Evolutionary conservation across 1,140 invertebrate species (phyloP).

Genomic region (Rhyacophila brunnea): DNA sequence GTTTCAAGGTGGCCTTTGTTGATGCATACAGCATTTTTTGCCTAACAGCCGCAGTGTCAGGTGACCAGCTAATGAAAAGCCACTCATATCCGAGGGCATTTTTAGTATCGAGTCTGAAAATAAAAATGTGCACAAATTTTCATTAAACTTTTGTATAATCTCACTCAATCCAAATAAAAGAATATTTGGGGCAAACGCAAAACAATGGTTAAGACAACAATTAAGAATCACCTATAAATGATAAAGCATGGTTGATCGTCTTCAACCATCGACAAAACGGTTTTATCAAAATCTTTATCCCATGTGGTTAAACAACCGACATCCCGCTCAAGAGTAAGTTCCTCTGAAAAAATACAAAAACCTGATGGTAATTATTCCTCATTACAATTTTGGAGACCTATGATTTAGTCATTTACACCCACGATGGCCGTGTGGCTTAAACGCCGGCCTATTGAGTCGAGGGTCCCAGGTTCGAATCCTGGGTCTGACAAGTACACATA

Average conservation of each 20-base stretch:
- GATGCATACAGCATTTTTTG: conserved; percentile 99
- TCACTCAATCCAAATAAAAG: neutral
- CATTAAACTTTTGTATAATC: neutral
- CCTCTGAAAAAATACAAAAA: too few relatives aligned
- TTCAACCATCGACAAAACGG: conserved; percentile 74
- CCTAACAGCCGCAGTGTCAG: conserved; percentile 83
- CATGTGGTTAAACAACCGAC: conserved; percentile 71
- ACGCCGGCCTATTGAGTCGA: too few relatives aligned
- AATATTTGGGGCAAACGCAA: neutral
- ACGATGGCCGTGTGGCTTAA: too few relatives aligned
- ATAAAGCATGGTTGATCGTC: conserved; percentile 92
- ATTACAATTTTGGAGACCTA: too few relatives aligned
- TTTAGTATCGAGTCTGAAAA: conserved; percentile 72
- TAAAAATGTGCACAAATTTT: neutral
- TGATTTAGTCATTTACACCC: too few relatives aligned
- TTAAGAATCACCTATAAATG: conserved; percentile 68
- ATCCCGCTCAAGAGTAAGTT: conserved; percentile 68
- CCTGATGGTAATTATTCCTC: too few relatives aligned
- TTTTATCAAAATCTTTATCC: conserved; percentile 86
- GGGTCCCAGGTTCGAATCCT: too few relatives aligned
- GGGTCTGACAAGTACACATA: too few relatives aligned
- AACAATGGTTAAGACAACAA: neutral
- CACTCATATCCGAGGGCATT: conserved; percentile 85
- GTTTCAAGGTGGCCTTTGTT: conserved; percentile 96
- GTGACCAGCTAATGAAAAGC: conserved; percentile 93